Base-by-base conservation (phyloP, 2,113 vertebrate genomes). In the Pedetes capensis region DNA sequence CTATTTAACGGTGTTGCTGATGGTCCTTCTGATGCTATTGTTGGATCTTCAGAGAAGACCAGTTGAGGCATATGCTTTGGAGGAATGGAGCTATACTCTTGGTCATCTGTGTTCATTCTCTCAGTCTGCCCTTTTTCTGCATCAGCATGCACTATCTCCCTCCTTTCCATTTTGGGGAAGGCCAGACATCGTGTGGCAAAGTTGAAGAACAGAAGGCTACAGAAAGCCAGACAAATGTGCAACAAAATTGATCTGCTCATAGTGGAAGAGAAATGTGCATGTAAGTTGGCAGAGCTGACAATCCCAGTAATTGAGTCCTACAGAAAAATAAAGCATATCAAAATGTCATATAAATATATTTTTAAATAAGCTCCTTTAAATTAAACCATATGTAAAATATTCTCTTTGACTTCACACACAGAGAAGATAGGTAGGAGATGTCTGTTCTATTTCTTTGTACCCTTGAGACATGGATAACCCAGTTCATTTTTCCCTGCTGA, bases 141-240 rank as follows among this genome's bases (percentile, higher is more conserved):
- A n/a, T 69, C 95, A 53, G 94, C 57, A 89, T 92, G 85, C 2
- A 78, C 91, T 49, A 63, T 0, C 1, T 97, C 97, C 32, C 27
- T 79, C 10, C 93, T 93, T 83, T 97, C 95, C 64, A 72, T 66
- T 0, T 53, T 94, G 23, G 84, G 97, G 64, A 98, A 96, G 47
- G 96, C 93, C 9, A 97, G 90, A 76, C 98, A 98, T 91, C 72
- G 96, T 44, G 87, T 64, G 47, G 72, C 86, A 75, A 69, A 95
- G 55, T 47, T 95, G 79, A 97, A 64, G 86, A 98, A 93, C 9
- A 99, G 94, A 79, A 98, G 83, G 95, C 97, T 96, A 87, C 97
- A 98, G 85, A 98, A 95, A 96, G 97, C 51, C 87, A 98, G 14
- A 3, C 55, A 98, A 87, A 88, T 25, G 18, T 95, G 80, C 92